Evolutionary conservation across 2,888 invertebrate species (phyloP).

Genomic region (Eupithecia insigniata): DNA sequence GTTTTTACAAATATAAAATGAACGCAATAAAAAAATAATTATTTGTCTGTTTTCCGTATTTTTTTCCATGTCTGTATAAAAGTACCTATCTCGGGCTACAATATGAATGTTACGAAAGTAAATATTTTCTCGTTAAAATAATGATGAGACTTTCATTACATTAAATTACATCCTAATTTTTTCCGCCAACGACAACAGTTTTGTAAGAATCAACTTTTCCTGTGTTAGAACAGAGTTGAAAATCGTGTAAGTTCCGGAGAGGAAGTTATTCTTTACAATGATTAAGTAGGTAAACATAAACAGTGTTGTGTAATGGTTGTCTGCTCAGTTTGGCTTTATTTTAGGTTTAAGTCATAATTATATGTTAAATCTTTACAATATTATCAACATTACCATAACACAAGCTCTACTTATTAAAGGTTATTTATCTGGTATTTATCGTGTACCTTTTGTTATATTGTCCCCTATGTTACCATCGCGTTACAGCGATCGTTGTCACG

Average conservation of each 20-base stretch:
- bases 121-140: not conserved
- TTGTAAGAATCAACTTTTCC: not conserved
- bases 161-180: constrained; percentile 8
- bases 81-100: not conserved
- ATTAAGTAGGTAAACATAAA: not conserved
- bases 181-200: not conserved
- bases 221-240: not conserved
- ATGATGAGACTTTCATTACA: constrained; percentile 7
- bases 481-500: too few relatives aligned
- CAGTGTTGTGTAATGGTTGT: not conserved
- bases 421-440: too few relatives aligned
- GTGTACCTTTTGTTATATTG: too few relatives aligned
- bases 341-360: not conserved
- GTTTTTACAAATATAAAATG: too few relatives aligned
- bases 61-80: too few relatives aligned
- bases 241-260: not conserved
- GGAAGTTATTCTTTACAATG: not conserved
- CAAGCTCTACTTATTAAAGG: not conserved
- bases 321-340: not conserved
- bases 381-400: not conserved
- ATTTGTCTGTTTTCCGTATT: too few relatives aligned
- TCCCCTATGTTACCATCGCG: too few relatives aligned
- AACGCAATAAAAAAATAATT: too few relatives aligned
- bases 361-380: not conserved
- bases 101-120: not conserved